Evolutionary conservation across 2,113 vertebrate genomes (phyloP).

Genomic region (Nannospalax galili): DNA sequence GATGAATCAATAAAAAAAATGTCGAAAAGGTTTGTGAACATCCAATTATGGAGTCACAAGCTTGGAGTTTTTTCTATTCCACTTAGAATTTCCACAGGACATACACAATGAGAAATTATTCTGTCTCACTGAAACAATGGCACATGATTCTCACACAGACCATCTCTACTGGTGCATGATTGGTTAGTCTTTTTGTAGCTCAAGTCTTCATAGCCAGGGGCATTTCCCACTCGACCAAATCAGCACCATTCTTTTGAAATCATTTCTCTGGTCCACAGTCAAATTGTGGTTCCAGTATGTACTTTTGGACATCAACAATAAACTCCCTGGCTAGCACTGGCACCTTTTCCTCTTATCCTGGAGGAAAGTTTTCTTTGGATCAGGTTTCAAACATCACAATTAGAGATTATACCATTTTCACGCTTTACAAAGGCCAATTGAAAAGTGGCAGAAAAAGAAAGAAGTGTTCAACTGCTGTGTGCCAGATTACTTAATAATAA

Average conservation of each 20-base stretch:
- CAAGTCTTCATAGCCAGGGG: neutral
- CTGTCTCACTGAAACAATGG: neutral
- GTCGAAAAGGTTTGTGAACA: neutral
- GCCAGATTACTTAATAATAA: constrained; percentile 55
- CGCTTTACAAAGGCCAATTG: constrained; percentile 22
- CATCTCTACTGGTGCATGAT: neutral
- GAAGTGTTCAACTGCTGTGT: neutral
- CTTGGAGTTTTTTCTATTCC: neutral
- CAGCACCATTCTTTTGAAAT: neutral
- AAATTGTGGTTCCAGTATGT: neutral
- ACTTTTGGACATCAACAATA: constrained; percentile 20
- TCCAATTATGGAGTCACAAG: neutral
- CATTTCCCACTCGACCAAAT: constrained; percentile 24
- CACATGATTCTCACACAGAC: neutral
- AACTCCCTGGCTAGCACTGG: constrained; percentile 16
- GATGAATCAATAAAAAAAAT: too few species aligned
- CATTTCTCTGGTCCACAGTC: neutral
- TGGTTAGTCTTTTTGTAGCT: neutral
- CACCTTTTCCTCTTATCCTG: neutral
- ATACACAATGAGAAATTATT: neutral
- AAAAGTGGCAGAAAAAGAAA: neutral
- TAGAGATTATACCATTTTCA: constrained; percentile 62
- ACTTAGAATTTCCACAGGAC: neutral
- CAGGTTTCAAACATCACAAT: constrained; percentile 61
- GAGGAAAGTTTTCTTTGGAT: neutral